Base-by-base conservation (phyloP, 2,888 invertebrate species). In the Drosophila peninsularis region DNA sequence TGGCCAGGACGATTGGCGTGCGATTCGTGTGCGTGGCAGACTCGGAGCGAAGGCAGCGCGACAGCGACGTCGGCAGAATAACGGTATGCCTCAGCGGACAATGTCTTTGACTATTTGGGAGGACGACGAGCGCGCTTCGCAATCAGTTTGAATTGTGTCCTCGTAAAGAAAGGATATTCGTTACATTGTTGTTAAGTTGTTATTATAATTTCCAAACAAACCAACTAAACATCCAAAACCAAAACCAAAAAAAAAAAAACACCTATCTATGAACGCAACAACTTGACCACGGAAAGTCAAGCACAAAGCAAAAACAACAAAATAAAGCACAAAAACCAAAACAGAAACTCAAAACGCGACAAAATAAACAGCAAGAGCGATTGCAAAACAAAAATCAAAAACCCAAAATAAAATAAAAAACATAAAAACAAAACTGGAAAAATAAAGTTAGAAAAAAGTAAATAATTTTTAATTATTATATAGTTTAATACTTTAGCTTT, bases 101-200 rank as follows among this genome's bases (percentile, higher is more conserved):
- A 87, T 78, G 83, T 79, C 24, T 60, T 83, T 68, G 90, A 91
- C 92, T 91, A 91, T 92, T 92, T 91, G 90, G 90, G 91, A 91
- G 88, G 79, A 87, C 84, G 87, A 90, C 91, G 90, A 90, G 88
- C 78, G 82, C 73, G 82, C 83, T 90, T 92, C 90, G 91, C 90
- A 88, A 91, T 92, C 92, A 92, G 92, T 92, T 91, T 91, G 91
- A 92, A 92, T 92, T 92, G 91, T 91, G 92, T 91, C 92, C 91
- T 92, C 92, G 91, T 91, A 91, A 91, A 91, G 92, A 92, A 92
- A 92, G 92, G 92, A 92, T 92, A 92, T 92, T 92, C 91, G 92
- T 92, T 92, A 91, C 91, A 91, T 92, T 92, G 91, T 92, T 91
- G 86, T 92, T 91, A 91, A 92, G 91, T 91, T 92, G 92, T 92